A percentile compares a stretch with the other conserved stretches of the same genome.
phyloP scores from a whole-genome alignment of 1,140 invertebrate species.

The Prorops nasuta region DNA sequence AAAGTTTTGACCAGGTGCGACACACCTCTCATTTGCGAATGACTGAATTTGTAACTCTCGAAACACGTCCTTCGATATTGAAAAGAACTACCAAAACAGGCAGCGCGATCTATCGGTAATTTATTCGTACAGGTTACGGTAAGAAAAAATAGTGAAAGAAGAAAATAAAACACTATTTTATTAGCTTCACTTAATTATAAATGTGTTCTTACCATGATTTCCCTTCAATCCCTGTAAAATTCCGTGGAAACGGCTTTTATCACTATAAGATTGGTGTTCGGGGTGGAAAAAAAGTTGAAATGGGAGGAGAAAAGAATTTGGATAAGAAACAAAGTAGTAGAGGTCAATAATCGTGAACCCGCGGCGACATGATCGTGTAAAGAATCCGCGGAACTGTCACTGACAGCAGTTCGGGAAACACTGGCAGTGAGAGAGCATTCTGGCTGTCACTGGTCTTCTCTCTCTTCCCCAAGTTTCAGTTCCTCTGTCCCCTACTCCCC shows the following conservation, averaged over 20 bases:
- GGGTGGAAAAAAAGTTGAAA: constrained; percentile 1
- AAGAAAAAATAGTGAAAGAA: too few relatives aligned
- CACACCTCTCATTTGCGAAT: too few relatives aligned
- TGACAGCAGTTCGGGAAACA: constrained; percentile 58
- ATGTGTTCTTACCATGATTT: constrained; percentile 22
- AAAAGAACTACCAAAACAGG: too few relatives aligned
- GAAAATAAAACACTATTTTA: too few relatives aligned
- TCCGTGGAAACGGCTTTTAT: not conserved
- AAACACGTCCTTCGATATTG: too few relatives aligned
- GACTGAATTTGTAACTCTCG: too few relatives aligned
- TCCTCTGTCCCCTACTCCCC: not conserved
- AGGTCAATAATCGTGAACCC: not conserved
- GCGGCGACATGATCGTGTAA: constrained; percentile 41
- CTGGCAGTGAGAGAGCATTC: constrained; percentile 35
- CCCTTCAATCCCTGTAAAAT: constrained; percentile 13
- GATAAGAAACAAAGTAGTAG: not conserved
- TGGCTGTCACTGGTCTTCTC: constrained; percentile 22
- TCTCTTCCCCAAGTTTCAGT: constrained; percentile 8
- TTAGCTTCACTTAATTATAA: too few relatives aligned
- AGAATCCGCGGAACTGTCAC: constrained; percentile 38
- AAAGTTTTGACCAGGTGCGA: too few relatives aligned
- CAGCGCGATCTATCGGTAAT: too few relatives aligned
- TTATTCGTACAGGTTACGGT: too few relatives aligned
- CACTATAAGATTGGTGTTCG: not conserved
- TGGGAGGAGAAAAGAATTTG: constrained; percentile 15